Conservation (phyloP, 2,888 invertebrate genomes). For the Candidula unifasciata region DNA sequence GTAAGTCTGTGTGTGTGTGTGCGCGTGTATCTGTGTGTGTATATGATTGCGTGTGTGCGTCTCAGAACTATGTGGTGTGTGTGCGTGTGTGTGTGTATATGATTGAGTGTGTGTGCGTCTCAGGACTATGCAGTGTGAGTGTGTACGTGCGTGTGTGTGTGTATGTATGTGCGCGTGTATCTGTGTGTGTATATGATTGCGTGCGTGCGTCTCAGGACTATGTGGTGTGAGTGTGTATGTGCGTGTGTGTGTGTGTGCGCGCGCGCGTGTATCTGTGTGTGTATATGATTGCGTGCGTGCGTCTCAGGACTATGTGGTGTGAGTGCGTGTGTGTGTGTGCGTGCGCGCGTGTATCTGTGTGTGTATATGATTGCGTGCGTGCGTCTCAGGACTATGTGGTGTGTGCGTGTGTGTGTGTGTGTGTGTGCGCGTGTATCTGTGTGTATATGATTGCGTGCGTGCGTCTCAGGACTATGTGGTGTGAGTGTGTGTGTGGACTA, state of each 20-base stretch:
- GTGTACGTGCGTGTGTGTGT: background rate
- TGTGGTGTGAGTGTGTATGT: slow-evolving; percentile 3
- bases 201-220: background rate
- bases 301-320: too few relatives aligned
- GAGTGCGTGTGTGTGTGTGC: too few relatives aligned
- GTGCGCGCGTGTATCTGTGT: too few relatives aligned
- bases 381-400: too few relatives aligned
- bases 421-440: background rate
- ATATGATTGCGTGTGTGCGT: background rate
- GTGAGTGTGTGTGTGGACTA: too few relatives aligned
- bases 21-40: background rate
- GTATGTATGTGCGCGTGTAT: background rate
- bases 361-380: too few relatives aligned
- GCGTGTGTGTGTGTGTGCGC: background rate
- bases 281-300: too few relatives aligned
- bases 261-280: too few relatives aligned
- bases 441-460: too few relatives aligned
- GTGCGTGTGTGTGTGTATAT: background rate
- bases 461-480: too few relatives aligned
- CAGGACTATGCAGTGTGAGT: too few relatives aligned
- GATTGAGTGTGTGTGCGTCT: background rate
- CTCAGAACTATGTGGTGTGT: background rate
- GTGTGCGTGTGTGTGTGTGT: background rate
- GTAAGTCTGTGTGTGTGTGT: too few relatives aligned
- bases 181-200: background rate